Percentiles rank a stretch among this genome's conserved stretches.
phyloP scores from a whole-genome alignment of 2,797 vertebrate species.

The Cichlasoma orientale region DNA sequence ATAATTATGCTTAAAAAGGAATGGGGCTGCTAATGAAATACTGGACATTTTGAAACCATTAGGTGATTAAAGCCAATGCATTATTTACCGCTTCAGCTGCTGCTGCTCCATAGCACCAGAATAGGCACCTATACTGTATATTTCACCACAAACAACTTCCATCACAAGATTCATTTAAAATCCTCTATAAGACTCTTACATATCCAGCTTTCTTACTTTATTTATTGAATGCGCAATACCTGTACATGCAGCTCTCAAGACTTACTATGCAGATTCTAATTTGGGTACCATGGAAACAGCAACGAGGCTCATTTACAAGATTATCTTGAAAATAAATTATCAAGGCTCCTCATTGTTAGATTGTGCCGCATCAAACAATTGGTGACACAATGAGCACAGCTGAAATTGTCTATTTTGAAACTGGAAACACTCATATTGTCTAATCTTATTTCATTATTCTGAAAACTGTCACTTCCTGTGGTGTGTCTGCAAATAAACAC shows the following conservation, averaged over 20 bases:
- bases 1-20: constrained; percentile 74
- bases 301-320: constrained; percentile 6
- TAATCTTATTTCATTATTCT: constrained; percentile 11
- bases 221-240: constrained; percentile 51
- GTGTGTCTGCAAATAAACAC: neutral
- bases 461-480: constrained; percentile 13
- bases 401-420: constrained; percentile 31
- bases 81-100: constrained; percentile 81
- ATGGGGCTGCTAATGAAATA: constrained; percentile 74
- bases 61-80: constrained; percentile 80
- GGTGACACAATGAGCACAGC: constrained; percentile 33
- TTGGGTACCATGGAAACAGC: constrained; percentile 45
- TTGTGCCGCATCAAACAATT: constrained; percentile 18
- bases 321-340: constrained; percentile 35
- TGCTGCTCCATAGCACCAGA: constrained; percentile 59
- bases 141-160: constrained; percentile 52
- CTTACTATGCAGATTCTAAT: neutral
- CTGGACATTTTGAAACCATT: constrained; percentile 78
- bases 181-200: constrained; percentile 32
- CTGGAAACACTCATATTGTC: neutral
- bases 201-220: constrained; percentile 51
- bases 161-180: constrained; percentile 34
- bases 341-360: constrained; percentile 33
- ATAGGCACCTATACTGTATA: constrained; percentile 51
- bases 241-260: constrained; percentile 5